Conservation (phyloP, 1,140 invertebrate species). For the Probaryconus sp. region DNA sequence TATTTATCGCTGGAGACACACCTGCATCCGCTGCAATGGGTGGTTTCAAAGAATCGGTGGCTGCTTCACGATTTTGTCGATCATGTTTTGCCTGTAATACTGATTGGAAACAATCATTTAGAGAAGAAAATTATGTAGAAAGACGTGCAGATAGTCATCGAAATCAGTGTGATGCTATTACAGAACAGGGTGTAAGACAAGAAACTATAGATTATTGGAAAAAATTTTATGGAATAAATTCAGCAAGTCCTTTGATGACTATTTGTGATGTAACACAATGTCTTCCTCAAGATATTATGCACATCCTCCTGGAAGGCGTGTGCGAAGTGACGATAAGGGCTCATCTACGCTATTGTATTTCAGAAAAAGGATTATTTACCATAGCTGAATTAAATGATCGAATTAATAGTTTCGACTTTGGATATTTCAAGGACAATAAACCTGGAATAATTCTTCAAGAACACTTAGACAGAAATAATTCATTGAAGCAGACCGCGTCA, state of each 20-base stretch:
- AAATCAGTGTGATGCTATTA: constrained; percentile 9
- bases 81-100: constrained; percentile 8
- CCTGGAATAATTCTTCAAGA: not conserved
- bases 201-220: constrained; percentile 31
- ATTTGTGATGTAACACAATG: constrained; percentile 42
- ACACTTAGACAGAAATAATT: not conserved
- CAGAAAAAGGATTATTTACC: constrained; percentile 10
- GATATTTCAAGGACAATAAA: constrained; percentile 26
- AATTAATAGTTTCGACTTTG: constrained; percentile 32
- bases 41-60: constrained; percentile 36
- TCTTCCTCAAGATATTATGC: constrained; percentile 39
- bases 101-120: constrained; percentile 17
- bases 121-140: constrained; percentile 1
- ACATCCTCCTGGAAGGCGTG: constrained; percentile 33
- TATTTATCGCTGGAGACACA: constrained; percentile 24
- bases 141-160: constrained; percentile 10
- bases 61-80: constrained; percentile 32
- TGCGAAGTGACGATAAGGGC: constrained; percentile 3
- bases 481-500: constrained; percentile 3
- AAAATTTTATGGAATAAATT: constrained; percentile 41
- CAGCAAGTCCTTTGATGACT: constrained; percentile 18
- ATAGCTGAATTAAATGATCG: constrained; percentile 27
- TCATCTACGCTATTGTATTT: constrained; percentile 13
- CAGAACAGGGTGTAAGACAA: not conserved
- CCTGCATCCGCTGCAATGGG: constrained; percentile 43